Evolutionary conservation across 2,888 invertebrate species (phyloP), one percentile per base, ranked within the genome.

Genomic region (Cheilosia variabilis): DNA sequence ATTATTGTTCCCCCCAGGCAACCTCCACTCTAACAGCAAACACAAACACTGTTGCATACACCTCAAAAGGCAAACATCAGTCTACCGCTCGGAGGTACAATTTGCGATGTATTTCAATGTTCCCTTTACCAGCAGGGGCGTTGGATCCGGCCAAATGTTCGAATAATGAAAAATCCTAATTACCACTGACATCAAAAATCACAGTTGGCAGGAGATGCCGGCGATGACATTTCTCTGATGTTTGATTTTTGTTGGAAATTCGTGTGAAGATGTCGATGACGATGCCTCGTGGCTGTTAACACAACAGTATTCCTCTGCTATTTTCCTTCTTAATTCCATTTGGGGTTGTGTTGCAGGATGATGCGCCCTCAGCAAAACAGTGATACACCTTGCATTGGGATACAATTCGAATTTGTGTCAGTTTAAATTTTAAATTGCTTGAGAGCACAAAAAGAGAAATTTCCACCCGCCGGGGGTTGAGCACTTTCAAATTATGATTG

Each of bases 381-480:
- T n/a, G 27, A 71, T 52, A 41, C 5, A 55, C 62, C 34, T 68
- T 76, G 50, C 52, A 52, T 47, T 68, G 15, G 22, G 13, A 80
- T 80, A 62, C 50, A 72, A 75, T 80, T 80, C 50, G 62, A 77
- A 80, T 72, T 86, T 80, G 76, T 86, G 80, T 72, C 76, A 86
- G 53, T 80, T 63, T 62, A 66, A 80, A 77, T 66, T 76, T 57
- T 66, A 78, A 73, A 78, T 68, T 72, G 62, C 53, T 71, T 31
- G 19, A 63, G 27, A 63, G 43, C 37, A 34, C 45, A 55, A 62
- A 37, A 75, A 72, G 53, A 72, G 66, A 86, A 78, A 72, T 80
- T 72, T 66, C 79, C 80, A 53, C 19, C 31, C 41, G n/a, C 17
- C 31, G 5, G 45, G 57, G 76, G 63, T 45, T 62, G 50, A 19